These are phyloP conservation scores for Rhodinocichla rosea DNA, from an alignment of 2,113 vertebrate genomes.

Conservation along the genomic window DNA sequence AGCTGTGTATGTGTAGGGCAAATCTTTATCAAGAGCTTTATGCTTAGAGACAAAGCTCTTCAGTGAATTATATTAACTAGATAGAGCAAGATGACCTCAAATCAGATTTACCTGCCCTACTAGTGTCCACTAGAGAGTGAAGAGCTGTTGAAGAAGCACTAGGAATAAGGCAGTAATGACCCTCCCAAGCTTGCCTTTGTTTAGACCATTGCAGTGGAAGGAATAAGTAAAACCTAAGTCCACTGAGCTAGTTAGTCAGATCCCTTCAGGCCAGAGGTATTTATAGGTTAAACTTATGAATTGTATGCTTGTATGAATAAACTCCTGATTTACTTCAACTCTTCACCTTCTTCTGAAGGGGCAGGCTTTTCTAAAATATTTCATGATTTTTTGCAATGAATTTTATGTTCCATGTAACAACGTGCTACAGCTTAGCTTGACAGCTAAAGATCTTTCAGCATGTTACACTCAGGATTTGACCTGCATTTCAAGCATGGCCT, in stretches of 20 bases:
- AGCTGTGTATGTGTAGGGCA: neutral
- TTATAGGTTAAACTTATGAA: neutral
- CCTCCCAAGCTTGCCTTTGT: neutral
- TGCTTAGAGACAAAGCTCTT: neutral
- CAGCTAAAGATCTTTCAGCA: neutral
- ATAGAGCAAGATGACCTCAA: neutral
- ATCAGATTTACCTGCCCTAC: neutral
- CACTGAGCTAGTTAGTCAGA: neutral
- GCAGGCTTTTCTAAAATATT: neutral
- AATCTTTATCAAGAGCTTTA: neutral
- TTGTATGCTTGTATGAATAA: neutral
- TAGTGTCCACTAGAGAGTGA: neutral
- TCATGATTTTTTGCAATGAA: neutral
- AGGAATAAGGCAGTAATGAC: neutral
- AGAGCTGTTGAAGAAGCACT: neutral
- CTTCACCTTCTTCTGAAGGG: neutral
- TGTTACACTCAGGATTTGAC: neutral
- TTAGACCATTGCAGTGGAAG: neutral
- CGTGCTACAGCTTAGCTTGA: neutral
- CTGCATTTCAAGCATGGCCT: neutral
- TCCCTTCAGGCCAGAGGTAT: neutral
- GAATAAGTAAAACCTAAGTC: neutral
- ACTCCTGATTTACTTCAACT: neutral
- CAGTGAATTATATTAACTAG: neutral
- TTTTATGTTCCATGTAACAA: neutral